A percentile compares a stretch with the other conserved stretches of the same genome.
These are phyloP conservation scores for Lepidurus apus DNA, from an alignment of 1,140 invertebrate species.

Conservation along the genomic window DNA sequence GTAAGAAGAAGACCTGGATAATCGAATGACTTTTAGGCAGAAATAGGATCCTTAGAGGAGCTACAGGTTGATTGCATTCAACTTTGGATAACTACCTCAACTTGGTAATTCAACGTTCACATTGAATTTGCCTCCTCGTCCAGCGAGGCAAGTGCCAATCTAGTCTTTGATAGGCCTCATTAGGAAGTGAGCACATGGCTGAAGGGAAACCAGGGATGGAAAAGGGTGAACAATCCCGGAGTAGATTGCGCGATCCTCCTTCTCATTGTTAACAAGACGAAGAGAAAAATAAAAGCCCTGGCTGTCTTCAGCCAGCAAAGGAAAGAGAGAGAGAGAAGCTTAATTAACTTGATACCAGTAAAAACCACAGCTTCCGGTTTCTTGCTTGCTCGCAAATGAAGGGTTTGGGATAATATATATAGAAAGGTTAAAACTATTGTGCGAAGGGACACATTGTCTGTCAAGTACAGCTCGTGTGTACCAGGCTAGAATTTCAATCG, in stretches of 20 bases:
- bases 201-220: not conserved
- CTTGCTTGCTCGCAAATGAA: not conserved
- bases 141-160: conserved; percentile 7
- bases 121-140: not conserved
- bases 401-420: not conserved
- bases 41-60: not conserved
- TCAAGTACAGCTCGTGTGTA: not conserved
- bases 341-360: conserved; percentile 1
- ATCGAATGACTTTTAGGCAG: too few relatives aligned
- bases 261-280: not conserved
- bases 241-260: conserved; percentile 7
- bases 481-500: conserved; percentile 14
- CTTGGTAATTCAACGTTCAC: not conserved
- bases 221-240: not conserved
- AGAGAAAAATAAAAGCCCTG: not conserved
- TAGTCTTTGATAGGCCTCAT: not conserved
- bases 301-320: not conserved
- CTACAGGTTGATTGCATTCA: not conserved
- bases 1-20: too few relatives aligned
- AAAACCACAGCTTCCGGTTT: not conserved
- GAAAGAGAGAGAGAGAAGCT: not conserved
- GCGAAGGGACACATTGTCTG: not conserved
- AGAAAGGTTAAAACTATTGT: not conserved
- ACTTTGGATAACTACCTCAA: not conserved
- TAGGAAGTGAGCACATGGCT: not conserved